Base-by-base conservation (phyloP, 2,888 invertebrate species). In the Hipparchia sbordonii region DNA sequence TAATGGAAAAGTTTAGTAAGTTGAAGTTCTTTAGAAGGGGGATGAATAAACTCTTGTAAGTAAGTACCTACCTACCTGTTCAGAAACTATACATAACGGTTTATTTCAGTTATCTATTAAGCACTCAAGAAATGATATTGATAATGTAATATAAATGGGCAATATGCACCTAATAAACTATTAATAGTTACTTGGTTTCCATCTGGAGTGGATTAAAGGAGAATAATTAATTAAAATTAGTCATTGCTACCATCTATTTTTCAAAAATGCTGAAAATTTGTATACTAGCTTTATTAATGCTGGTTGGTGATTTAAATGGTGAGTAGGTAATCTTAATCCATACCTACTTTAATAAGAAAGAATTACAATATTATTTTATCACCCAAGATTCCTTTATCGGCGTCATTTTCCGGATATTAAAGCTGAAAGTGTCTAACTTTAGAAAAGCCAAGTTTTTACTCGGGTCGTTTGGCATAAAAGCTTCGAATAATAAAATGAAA, bases 81-180 rank as follows among this genome's bases (percentile, higher is more conserved):
- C 62, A n/a, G 33, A 60, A 60, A 10, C 39, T 60, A n/a, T 65
- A 65, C 65, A 33, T 51, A 63, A 65, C 52, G 33, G 52, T 65
- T 52, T 7, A 52, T 52, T 65, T 65, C 12, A 10, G 65, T 65
- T 65, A 65, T 52, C 52, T 52, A 51, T 0, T 7, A 51, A 52
- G 33, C 12, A 65, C 65, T 65, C 7, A 65, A 52, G 33, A 52
- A 52, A 33, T 33, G 52, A 33, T 52, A 65, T 52, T 60, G 59
- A 23, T 7, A 48, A 13, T 52, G 65, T 9, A 63, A 33, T 65
- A 65, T 65, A 65, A 65, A 65, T 65, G 10, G 51, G 10, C 23
- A 23, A 23, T 23, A n/a, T 65, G 65, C 65, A 65, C 52, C 51
- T 52, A n/a, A 33, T 33, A 12, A 63, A 23, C 51, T 63, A 33